These are phyloP conservation scores for Aulostomus chinensis DNA, from an alignment of 2,797 vertebrate genomes.

Conservation along the genomic window DNA sequence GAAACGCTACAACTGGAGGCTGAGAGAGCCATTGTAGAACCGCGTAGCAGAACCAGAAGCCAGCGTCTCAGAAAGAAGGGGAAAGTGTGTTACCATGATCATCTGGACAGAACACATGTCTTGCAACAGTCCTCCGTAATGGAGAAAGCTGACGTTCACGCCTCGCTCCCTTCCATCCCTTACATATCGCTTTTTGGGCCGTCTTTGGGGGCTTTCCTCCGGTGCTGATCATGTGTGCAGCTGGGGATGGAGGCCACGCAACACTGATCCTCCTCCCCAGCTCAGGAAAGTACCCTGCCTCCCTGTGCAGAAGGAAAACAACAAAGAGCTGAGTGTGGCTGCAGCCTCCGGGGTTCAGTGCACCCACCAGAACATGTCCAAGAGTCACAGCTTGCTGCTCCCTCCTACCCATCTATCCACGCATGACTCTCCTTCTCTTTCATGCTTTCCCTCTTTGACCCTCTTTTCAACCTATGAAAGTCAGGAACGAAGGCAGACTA, in stretches of 20 bases:
- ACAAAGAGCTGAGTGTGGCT: constrained; percentile 85
- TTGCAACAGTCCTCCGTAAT: constrained; percentile 61
- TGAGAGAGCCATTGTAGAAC: constrained; percentile 5
- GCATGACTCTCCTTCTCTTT: constrained; percentile 60
- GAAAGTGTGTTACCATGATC: constrained; percentile 40
- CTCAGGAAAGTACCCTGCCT: constrained; percentile 81
- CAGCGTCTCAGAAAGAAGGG: constrained; percentile 15
- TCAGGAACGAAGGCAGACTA: constrained; percentile 29
- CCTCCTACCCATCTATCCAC: constrained; percentile 69
- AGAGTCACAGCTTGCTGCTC: constrained; percentile 80
- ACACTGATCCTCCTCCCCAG: constrained; percentile 77
- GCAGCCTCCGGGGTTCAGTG: constrained; percentile 79
- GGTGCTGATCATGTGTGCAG: constrained; percentile 80
- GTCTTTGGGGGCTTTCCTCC: constrained; percentile 77
- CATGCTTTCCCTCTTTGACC: constrained; percentile 45
- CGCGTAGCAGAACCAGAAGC: neutral
- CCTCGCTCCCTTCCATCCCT: constrained; percentile 50
- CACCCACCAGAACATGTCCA: constrained; percentile 80
- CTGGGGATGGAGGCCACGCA: constrained; percentile 78
- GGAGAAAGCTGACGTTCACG: constrained; percentile 60
- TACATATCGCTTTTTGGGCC: constrained; percentile 60
- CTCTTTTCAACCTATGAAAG: constrained; percentile 54
- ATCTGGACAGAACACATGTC: constrained; percentile 55
- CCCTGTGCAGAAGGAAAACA: constrained; percentile 79
- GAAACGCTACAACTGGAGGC: neutral